Conservation (phyloP, 2,888 invertebrate species). For the Acleris cristana region DNA sequence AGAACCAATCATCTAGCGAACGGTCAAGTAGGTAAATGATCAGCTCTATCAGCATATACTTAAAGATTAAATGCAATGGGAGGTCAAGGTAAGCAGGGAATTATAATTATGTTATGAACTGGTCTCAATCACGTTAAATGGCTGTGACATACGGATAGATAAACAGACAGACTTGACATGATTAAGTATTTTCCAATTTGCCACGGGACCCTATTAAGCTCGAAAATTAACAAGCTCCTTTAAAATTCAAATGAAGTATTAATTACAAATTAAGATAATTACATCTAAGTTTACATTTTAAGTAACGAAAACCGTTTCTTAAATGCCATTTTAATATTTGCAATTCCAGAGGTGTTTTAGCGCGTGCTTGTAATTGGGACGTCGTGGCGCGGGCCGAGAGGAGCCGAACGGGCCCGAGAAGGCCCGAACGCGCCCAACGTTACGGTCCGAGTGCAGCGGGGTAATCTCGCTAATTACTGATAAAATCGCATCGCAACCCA, state of each 20-base stretch:
- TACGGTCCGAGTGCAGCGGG: slow-evolving; percentile 51
- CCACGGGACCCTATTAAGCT: neutral
- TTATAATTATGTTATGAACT: no score
- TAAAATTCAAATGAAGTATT: slow-evolving; percentile 36
- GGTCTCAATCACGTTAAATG: no score
- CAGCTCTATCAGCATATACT: no score
- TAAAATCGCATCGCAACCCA: slow-evolving; percentile 63
- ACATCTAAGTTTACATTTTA: slow-evolving; percentile 35
- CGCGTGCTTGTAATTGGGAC: slow-evolving; percentile 51
- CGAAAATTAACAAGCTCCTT: slow-evolving; percentile 29
- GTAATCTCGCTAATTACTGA: slow-evolving; percentile 69
- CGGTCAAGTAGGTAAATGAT: no score
- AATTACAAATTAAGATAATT: slow-evolving; percentile 38
- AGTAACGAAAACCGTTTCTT: slow-evolving; percentile 30
- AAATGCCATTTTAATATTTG: slow-evolving; percentile 40
- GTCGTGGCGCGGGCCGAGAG: slow-evolving; percentile 40
- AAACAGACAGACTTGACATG: no score
- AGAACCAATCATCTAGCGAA: no score
- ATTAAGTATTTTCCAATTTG: no score
- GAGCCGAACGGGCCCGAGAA: slow-evolving; percentile 11
- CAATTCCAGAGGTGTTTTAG: slow-evolving; percentile 48
- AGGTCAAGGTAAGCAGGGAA: no score
- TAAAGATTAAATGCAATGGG: no score
- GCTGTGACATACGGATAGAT: no score
- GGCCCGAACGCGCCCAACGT: slow-evolving; percentile 45